Conservation (phyloP, 1,140 invertebrate genomes). For the Danaus plexippus region DNA sequence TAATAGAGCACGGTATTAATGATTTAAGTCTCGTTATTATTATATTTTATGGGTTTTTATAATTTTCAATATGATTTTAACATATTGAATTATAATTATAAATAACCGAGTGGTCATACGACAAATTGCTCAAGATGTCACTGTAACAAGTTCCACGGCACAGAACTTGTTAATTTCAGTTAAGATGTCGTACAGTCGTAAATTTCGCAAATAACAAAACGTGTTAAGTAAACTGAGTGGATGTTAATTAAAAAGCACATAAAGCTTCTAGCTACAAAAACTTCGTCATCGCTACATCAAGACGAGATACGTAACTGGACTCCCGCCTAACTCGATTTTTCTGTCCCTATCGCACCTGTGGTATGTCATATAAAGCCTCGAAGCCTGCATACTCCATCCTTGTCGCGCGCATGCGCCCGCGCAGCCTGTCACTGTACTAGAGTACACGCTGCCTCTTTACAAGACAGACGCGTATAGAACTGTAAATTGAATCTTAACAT, state of each 20-base stretch:
- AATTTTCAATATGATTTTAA: no score
- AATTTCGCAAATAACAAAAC: conserved; percentile 13
- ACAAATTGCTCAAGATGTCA: no score
- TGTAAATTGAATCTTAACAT: conserved; percentile 16
- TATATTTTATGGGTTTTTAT: neutral
- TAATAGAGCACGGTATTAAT: neutral
- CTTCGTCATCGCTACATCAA: conserved; percentile 51
- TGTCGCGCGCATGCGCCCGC: conserved; percentile 43
- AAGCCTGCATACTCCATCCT: conserved; percentile 48
- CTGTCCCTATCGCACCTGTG: conserved; percentile 40
- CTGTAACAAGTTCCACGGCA: no score
- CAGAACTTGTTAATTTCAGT: neutral
- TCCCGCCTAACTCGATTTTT: conserved; percentile 49
- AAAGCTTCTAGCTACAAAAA: conserved; percentile 39
- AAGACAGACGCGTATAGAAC: conserved; percentile 38
- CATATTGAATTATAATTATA: no score
- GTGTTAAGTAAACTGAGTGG: conserved; percentile 8
- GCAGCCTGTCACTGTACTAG: conserved; percentile 47
- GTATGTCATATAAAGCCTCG: conserved; percentile 32
- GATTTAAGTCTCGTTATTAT: conserved; percentile 6
- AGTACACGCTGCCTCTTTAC: conserved; percentile 47
- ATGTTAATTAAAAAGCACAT: conserved; percentile 24
- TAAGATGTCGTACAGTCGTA: conserved; percentile 12
- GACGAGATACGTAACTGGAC: conserved; percentile 56
- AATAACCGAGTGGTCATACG: no score